phyloP scores from a whole-genome alignment of 1,140 invertebrate species.

The Eumeta japonica region DNA sequence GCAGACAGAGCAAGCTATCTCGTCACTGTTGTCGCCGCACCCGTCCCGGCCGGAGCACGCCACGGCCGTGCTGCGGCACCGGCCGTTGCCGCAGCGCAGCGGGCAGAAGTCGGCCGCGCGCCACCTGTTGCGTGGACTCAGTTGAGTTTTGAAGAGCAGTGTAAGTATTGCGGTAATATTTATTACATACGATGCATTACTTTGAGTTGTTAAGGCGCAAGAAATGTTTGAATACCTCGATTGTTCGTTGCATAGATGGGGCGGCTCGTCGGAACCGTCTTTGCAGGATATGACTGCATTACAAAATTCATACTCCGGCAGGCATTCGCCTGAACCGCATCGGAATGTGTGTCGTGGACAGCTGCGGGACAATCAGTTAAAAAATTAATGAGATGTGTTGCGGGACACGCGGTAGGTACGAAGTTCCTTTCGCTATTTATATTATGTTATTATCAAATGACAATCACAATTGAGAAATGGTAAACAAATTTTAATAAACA shows the following conservation, averaged over 20 bases:
- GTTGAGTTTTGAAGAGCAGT: too few species aligned
- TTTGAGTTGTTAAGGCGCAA: not conserved
- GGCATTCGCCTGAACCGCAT: conserved; percentile 79
- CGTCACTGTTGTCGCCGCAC: conserved; percentile 86
- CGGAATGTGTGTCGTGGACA: conserved; percentile 80
- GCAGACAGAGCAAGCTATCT: conserved; percentile 79
- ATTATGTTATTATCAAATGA: too few species aligned
- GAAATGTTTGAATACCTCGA: conserved; percentile 30
- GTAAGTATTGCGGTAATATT: not conserved
- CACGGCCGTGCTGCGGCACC: conserved; percentile 83
- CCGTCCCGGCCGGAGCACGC: conserved; percentile 85
- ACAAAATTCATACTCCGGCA: conserved; percentile 87
- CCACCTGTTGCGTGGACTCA: too few species aligned
- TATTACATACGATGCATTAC: not conserved
- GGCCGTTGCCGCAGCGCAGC: conserved; percentile 78
- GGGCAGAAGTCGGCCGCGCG: conserved; percentile 65
- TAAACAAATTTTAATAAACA: too few species aligned
- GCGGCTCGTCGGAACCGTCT: conserved; percentile 82
- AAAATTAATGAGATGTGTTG: not conserved
- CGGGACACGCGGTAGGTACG: too few species aligned
- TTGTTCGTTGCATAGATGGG: conserved; percentile 65
- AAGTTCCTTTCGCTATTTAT: too few species aligned
- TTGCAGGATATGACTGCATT: conserved; percentile 83
- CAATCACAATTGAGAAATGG: too few species aligned
- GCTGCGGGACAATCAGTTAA: conserved; percentile 25